Percentiles rank a stretch among this genome's conserved stretches.
Evolutionary conservation across 2,797 vertebrate genomes (phyloP).

Genomic region (Taenioides sp.): DNA sequence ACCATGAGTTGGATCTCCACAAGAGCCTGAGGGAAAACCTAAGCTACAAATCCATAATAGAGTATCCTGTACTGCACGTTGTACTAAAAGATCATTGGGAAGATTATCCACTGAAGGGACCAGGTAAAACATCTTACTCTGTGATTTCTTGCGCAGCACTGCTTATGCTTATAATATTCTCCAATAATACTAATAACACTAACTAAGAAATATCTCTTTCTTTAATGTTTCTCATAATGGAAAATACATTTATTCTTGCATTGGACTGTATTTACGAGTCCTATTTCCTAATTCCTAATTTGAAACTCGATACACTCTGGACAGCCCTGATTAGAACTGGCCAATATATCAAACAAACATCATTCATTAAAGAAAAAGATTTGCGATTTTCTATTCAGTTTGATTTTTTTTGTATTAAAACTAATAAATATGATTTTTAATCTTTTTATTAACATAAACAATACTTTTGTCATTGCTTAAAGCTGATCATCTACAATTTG

Average conservation of each 20-base stretch:
- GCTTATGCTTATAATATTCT: not conserved
- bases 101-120: slow-evolving; percentile 74
- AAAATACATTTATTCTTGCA: too few species aligned
- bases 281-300: too few species aligned
- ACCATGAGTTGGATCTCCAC: slow-evolving; percentile 82
- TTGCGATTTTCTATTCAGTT: too few species aligned
- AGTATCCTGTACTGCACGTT: slow-evolving; percentile 90
- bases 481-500: not conserved
- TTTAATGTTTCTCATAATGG: not conserved
- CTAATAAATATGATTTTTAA: too few species aligned
- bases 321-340: too few species aligned
- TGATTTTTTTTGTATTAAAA: too few species aligned
- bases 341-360: too few species aligned
- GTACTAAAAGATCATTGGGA: slow-evolving; percentile 78
- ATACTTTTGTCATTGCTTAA: too few species aligned
- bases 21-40: slow-evolving; percentile 89
- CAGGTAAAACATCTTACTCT: slow-evolving; percentile 66
- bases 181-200: not conserved
- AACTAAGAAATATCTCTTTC: not conserved
- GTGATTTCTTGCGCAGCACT: not conserved
- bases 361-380: too few species aligned
- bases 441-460: too few species aligned
- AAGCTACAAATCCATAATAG: slow-evolving; percentile 87
- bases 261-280: too few species aligned
- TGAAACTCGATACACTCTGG: too few species aligned